phyloP scores from a whole-genome alignment of 1,140 invertebrate genomes.

The Ceratosolen fusciceps region DNA sequence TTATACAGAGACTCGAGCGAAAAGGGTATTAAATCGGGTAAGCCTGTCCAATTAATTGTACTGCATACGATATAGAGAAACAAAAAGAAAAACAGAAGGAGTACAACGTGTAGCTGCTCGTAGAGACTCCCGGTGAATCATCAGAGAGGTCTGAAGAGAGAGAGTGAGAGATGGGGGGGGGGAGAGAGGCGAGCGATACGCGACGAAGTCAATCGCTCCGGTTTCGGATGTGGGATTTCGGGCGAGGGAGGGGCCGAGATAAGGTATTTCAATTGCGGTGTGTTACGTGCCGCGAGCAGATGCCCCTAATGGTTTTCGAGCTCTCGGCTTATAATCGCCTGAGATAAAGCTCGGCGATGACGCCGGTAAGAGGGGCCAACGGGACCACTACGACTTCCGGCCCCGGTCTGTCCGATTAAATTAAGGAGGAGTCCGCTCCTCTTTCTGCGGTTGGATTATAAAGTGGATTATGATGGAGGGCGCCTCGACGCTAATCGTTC shows the following conservation, averaged over 20 bases:
- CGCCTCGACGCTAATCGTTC: background rate
- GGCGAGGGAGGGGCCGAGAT: background rate
- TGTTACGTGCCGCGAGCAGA: constrained; percentile 61
- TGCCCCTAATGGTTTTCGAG: constrained; percentile 60
- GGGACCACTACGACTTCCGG: constrained; percentile 5
- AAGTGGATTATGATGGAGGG: background rate
- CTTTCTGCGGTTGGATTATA: background rate
- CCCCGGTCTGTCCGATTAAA: constrained; percentile 26
- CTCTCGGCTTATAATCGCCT: constrained; percentile 35
- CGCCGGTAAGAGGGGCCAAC: background rate
- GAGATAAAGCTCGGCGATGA: background rate
- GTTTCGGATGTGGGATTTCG: constrained; percentile 59
- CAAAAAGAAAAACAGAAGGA: no score
- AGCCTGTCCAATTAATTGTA: no score
- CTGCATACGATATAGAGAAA: no score
- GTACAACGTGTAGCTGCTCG: no score
- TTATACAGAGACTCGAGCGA: no score
- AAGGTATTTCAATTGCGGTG: constrained; percentile 66
- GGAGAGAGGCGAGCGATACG: no score
- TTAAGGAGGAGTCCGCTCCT: background rate
- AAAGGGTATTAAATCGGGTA: no score
- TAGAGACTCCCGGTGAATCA: no score
- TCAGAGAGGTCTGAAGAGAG: no score
- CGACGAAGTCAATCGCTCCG: constrained; percentile 58
- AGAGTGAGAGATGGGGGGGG: no score